Evolutionary conservation across 2,113 vertebrate genomes (phyloP), one percentile per base, ranked within the genome.

Genomic region (Pseudorectes ferrugineus): DNA sequence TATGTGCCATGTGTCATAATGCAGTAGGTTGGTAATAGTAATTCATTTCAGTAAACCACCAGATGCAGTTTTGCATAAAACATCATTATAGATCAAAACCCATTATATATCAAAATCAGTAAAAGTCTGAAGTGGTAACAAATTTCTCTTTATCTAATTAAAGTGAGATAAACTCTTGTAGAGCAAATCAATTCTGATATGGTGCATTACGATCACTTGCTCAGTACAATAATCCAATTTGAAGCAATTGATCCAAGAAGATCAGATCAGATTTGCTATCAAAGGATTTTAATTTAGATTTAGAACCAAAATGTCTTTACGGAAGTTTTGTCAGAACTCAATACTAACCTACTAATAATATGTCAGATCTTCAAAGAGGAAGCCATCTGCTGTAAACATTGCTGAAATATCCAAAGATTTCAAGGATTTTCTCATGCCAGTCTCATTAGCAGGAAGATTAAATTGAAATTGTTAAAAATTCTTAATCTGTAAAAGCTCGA

Each of bases 1-100:
- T 86, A 67, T 86, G 49, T 89, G 24, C n/a, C 52, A 52, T 71
- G 33, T 91, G 28, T 91, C 52, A 78, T 73, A 95, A 91, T 65
- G 33, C 24, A 59, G 33, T 72, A 78, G 13, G 21, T 68, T 85
- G 29, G n/a, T 82, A 93, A 87, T 55, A 93, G 31, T 54, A 92
- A 92, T 67, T 85, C 38, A 63, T 48, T 91, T 85, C 77, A 78
- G 43, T 88, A 93, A 95, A 88, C 42, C 35, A 78, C 38, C 65
- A 95, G 86, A 84, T 92, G 74, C 11, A 67, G 52, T 84, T 95
- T 91, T 93, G 68, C 76, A 87, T 88, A 89, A 94, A 83, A 49
- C 24, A 75, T 38, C 52, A 70, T 79, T 92, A 78, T 76, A 85
- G 62, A 78, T 88, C 55, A 92, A 86, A 91, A 94, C 8, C 2